Evolutionary conservation across 1,140 invertebrate species (phyloP), one percentile per base, ranked within the genome.

Genomic region (Trachelipus rathkii): DNA sequence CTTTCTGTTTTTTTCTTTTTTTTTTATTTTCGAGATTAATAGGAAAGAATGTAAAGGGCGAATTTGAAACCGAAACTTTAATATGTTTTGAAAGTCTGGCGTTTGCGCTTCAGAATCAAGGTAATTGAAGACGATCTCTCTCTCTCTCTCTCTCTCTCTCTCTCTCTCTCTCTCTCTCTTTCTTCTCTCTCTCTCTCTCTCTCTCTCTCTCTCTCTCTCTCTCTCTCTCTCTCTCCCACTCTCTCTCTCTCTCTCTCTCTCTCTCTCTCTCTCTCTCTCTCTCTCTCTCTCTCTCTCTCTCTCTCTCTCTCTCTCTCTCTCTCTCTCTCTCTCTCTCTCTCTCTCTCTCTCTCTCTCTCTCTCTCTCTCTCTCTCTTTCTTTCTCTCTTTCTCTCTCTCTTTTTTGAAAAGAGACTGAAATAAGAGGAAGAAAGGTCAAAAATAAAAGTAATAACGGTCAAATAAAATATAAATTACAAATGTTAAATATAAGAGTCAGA

Each of bases 201-300:
- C 11, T 72, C n/a, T 44, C 33, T 21, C 33, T 72, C 33, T 72
- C 33, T 11, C 71, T 72, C 33, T 21, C 71, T 72, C 71, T 72
- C 19, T 72, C 71, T 72, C 11, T 11, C 13, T 44, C 19, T 72
- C 33, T 19, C 71, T 44, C 9, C n/a, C 71, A 2, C 21, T 21
- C 44, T 19, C 71, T 72, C 33, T 33, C 70, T 71, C 70, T 71
- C 70, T 71, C 23, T 71, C 70, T 71, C 70, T 71, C 15, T 21
- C 21, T 66, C 15, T 66, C 60, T 66, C 15, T 66, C 60, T 66
- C 60, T n/a, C 15, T 66, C 60, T 66, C 60, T n/a, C 60, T 66
- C 15, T 66, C 15, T n/a, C 60, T 66, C 15, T 71, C 70, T 71
- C 21, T 71, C 70, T 71, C 21, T 71, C 21, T 24, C 70, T 23